Conservation (phyloP, 53 echinoderm and acorn worm genomes). For the Hippasteria phrygiana region DNA sequence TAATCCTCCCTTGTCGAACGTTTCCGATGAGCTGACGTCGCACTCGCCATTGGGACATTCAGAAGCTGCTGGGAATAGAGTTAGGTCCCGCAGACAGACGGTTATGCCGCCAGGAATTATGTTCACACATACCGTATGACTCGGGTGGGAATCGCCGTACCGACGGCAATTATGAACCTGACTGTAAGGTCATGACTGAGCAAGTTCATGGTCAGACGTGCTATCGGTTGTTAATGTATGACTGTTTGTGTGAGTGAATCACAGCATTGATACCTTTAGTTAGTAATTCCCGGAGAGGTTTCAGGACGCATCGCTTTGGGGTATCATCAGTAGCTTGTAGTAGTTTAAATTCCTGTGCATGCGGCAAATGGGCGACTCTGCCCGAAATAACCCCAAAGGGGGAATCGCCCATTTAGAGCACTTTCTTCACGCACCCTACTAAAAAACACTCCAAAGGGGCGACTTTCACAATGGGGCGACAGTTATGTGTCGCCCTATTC, state of each 20-base stretch:
- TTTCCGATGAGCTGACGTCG: too few relatives aligned
- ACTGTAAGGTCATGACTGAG: not conserved
- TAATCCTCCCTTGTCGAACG: too few relatives aligned
- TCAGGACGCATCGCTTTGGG: not conserved
- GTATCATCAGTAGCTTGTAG: too few relatives aligned
- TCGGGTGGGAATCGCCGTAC: not conserved
- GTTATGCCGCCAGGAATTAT: not conserved
- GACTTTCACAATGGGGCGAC: too few relatives aligned
- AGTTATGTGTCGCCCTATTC: too few relatives aligned
- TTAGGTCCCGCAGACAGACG: not conserved
- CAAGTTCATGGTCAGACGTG: not conserved
- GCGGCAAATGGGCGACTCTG: too few relatives aligned
- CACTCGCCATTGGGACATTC: not conserved
- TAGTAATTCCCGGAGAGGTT: not conserved
- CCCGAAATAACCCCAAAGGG: too few relatives aligned
- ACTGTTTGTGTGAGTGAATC: not conserved
- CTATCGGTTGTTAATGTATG: not conserved
- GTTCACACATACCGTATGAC: not conserved
- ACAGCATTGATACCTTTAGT: too few relatives aligned
- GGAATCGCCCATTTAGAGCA: too few relatives aligned
- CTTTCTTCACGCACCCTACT: too few relatives aligned
- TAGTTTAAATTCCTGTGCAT: too few relatives aligned
- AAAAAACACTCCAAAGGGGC: too few relatives aligned
- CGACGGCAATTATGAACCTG: not conserved
- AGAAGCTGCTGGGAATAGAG: not conserved